Conservation (phyloP, 2,113 vertebrate genomes). For the Pogonocichla stellata region DNA sequence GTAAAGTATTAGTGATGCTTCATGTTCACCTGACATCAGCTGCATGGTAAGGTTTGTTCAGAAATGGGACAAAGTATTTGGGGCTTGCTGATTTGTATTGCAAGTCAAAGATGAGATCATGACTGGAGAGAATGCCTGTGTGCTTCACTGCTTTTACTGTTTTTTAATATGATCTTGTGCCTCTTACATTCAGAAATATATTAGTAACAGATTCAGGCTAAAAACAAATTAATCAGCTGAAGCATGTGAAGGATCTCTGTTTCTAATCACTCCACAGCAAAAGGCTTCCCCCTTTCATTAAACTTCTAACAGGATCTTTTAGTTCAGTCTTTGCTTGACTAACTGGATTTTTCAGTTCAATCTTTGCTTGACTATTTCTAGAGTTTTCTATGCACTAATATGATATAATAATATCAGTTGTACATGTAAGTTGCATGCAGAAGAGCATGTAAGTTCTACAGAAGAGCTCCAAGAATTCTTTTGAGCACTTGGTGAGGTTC, state of each 20-base stretch:
- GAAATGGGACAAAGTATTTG: background rate
- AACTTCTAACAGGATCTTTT: background rate
- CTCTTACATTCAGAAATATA: background rate
- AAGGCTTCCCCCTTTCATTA: background rate
- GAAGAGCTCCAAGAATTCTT: background rate
- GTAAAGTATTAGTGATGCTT: too few species aligned
- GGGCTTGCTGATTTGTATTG: fast-evolving
- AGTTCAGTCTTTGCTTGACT: background rate
- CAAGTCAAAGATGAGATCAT: background rate
- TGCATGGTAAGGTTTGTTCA: background rate
- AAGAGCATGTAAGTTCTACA: background rate
- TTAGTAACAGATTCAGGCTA: background rate
- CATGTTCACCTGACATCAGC: background rate
- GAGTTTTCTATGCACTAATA: background rate
- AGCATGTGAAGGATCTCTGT: background rate
- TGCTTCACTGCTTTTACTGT: background rate
- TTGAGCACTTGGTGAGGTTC: background rate
- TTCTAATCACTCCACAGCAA: background rate
- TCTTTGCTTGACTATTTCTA: background rate
- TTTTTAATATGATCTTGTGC: background rate
- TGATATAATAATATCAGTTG: background rate
- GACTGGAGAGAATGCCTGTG: background rate
- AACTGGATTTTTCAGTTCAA: background rate
- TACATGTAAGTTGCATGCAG: background rate
- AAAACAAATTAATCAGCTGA: background rate